Evolutionary conservation across 2,797 vertebrate species (phyloP).

Genomic region (Pelodytes ibericus): DNA sequence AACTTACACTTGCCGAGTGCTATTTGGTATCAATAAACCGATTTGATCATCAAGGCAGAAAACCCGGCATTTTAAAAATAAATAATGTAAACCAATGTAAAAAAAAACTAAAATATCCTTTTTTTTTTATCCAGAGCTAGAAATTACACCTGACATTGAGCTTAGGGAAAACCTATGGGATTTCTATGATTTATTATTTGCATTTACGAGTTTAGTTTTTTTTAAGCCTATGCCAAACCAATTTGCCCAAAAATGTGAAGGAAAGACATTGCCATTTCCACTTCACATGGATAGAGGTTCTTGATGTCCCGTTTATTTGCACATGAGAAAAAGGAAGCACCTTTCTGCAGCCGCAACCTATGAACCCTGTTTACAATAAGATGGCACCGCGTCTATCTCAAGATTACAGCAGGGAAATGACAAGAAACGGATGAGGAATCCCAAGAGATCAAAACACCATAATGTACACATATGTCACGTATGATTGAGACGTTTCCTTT

Average conservation of each 20-base stretch:
- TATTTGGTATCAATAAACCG: no score
- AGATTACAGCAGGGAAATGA: conserved; percentile 71
- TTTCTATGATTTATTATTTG: no score
- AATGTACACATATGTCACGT: conserved; percentile 78
- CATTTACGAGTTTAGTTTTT: not conserved
- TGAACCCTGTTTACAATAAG: conserved; percentile 67
- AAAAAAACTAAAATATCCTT: no score
- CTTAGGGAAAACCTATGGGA: no score
- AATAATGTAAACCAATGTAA: no score
- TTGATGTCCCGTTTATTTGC: not conserved
- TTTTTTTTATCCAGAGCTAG: no score
- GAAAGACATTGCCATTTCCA: conserved; percentile 8
- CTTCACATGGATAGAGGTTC: conserved; percentile 5
- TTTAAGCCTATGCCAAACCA: conserved; percentile 40
- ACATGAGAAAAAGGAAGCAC: conserved; percentile 15
- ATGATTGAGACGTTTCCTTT: conserved; percentile 75
- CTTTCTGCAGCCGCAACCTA: conserved; percentile 65
- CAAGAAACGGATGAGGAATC: conserved; percentile 71
- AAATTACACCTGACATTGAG: no score
- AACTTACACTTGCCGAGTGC: no score
- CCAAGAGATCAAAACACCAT: conserved; percentile 73
- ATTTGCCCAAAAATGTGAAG: conserved; percentile 10
- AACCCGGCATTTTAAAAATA: no score
- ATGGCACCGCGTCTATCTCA: conserved; percentile 77
- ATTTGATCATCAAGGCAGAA: no score